phyloP scores from a whole-genome alignment of 2,888 invertebrate species.

The Neuroscelio doddi region DNA sequence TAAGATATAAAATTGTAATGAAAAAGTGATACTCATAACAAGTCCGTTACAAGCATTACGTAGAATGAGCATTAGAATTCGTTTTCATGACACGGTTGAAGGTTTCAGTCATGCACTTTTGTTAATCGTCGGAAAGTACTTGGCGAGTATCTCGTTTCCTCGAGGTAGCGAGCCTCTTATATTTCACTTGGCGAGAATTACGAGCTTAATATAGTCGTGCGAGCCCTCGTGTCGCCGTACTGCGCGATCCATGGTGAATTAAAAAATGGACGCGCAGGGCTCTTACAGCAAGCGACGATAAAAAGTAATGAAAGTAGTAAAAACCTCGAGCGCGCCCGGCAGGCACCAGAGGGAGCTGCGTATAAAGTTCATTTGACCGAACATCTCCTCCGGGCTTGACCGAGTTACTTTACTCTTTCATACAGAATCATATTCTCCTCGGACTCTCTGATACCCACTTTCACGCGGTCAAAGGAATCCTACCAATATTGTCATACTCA shows the following conservation, averaged over 20 bases:
- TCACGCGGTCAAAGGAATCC: conserved; percentile 42
- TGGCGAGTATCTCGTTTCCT: conserved; percentile 47
- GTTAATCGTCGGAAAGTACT: conserved; percentile 48
- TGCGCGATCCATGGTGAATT: conserved; percentile 63
- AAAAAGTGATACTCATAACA: conserved; percentile 8
- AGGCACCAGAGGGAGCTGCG: conserved; percentile 27
- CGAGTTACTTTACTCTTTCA: conserved; percentile 27
- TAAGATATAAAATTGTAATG: no score
- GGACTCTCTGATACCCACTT: conserved; percentile 54
- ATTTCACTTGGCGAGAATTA: conserved; percentile 67
- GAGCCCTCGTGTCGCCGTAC: conserved; percentile 51
- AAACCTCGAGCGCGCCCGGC: conserved; percentile 48
- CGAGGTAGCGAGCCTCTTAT: conserved; percentile 53
- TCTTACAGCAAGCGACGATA: conserved; percentile 64
- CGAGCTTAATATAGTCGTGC: conserved; percentile 63
- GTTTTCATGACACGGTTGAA: conserved; percentile 31
- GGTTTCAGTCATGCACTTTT: conserved; percentile 41
- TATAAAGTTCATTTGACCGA: conserved; percentile 51
- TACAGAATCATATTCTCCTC: conserved; percentile 30
- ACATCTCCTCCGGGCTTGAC: conserved; percentile 53
- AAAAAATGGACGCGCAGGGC: conserved; percentile 62
- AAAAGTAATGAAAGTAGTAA: conserved; percentile 68
- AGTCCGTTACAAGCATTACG: conserved; percentile 24
- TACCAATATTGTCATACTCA: background rate
- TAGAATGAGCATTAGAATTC: conserved; percentile 16